Percentiles rank a stretch among this genome's conserved stretches.
Evolutionary conservation across 2,797 vertebrate species (phyloP).

Genomic region (Leptodactylus fallax): DNA sequence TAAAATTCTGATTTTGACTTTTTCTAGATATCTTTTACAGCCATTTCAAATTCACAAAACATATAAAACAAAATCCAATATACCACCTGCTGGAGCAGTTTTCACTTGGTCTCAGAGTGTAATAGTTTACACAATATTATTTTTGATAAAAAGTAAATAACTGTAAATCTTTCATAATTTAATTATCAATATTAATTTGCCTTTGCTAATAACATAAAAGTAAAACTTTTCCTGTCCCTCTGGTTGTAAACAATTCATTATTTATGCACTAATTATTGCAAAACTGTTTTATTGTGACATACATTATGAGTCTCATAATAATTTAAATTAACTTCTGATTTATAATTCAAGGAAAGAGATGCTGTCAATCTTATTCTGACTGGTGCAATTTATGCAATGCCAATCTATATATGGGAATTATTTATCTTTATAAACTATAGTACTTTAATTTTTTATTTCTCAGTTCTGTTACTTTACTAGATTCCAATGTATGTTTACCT

Average conservation of each 20-base stretch:
- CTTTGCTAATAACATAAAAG: constrained; percentile 51
- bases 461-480: too few relatives aligned
- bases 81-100: constrained; percentile 26
- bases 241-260: constrained; percentile 37
- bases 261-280: constrained; percentile 59
- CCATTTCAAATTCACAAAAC: not conserved
- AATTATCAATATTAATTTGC: constrained; percentile 54
- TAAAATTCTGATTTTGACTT: not conserved
- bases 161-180: constrained; percentile 25
- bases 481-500: too few relatives aligned
- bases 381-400: not conserved
- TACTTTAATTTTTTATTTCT: not conserved
- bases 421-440: too few relatives aligned
- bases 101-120: not conserved
- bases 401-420: not conserved
- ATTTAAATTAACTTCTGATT: constrained; percentile 61
- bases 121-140: not conserved
- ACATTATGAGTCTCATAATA: constrained; percentile 54
- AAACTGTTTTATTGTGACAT: constrained; percentile 62
- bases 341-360: constrained; percentile 2
- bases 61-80: constrained; percentile 39
- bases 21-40: not conserved
- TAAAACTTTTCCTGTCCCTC: constrained; percentile 47
- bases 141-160: constrained; percentile 31
- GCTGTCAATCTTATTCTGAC: constrained; percentile 10